Percentiles rank a stretch among this genome's conserved stretches.
These are phyloP conservation scores for Spea multiplicata DNA, from an alignment of 2,113 vertebrate species.

Conservation along the genomic window DNA sequence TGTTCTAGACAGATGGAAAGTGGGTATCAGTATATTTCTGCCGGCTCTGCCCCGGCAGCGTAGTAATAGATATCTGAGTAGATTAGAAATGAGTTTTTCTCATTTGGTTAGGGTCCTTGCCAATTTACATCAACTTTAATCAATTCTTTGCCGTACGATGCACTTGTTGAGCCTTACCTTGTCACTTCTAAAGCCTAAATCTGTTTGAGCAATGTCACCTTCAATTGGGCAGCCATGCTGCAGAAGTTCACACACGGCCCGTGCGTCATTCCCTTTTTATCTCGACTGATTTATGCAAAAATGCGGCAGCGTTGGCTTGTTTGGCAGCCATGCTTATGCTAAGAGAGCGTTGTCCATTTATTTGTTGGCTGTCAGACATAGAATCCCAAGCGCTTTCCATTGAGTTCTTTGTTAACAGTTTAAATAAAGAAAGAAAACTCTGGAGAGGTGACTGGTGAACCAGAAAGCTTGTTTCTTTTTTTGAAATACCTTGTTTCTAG, in stretches of 20 bases:
- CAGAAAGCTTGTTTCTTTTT: neutral
- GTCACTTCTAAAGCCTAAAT: neutral
- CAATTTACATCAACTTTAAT: neutral
- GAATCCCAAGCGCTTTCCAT: neutral
- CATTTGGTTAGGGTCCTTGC: neutral
- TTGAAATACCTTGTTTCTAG: no score
- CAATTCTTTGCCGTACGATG: neutral
- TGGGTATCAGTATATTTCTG: no score
- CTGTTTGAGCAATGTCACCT: constrained; percentile 14
- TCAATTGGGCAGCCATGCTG: constrained; percentile 12
- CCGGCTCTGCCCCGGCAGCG: no score
- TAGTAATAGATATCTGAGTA: no score
- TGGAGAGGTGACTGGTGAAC: neutral
- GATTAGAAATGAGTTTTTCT: neutral
- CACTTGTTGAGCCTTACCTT: neutral
- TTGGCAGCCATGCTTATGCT: neutral
- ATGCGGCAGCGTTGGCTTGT: neutral
- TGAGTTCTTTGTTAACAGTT: neutral
- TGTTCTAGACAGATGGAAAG: no score
- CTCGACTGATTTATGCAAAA: neutral
- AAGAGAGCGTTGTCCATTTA: neutral
- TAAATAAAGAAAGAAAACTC: neutral
- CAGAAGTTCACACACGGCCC: neutral
- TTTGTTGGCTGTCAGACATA: neutral
- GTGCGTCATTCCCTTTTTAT: neutral